Evolutionary conservation across 2,888 invertebrate genomes (phyloP), one percentile per base, ranked within the genome.

Genomic region (Pristionchus exspectatus): DNA sequence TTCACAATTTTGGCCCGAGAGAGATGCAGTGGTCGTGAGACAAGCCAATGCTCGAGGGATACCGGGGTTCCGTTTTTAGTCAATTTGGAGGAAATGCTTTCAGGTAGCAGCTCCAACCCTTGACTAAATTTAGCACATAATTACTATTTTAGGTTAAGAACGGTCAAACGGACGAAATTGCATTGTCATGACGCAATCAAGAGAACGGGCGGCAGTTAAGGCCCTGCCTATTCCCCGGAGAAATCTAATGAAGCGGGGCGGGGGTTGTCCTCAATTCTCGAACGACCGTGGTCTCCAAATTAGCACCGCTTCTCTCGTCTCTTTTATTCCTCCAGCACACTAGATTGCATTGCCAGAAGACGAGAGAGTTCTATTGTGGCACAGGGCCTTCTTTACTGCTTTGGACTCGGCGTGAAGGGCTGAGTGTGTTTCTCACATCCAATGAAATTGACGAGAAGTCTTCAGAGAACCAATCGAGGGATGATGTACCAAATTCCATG

Each of bases 241-340:
- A 74, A 74, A 74, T 74, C 74, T 74, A 74, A 74, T 74, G 74
- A 74, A 74, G 44, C 44, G 69, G 16, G 16, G 69, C 33, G 16
- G 7, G 69, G 63, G 74, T 74, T 74, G 74, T 74, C 74, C 74
- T 74, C 74, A 10, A 38, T 74, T 33, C 18, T 38, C 7, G 69
- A 33, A 33, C 38, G 38, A 38, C 2, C 33, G 72, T 27, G 27
- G 27, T 24, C 30, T 10, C 30, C 38, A 38, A 33, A 74, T 72
- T 74, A 74, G 74, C 74, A 21, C 74, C 33, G 21, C 16, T 9
- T 50, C n/a, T n/a, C n/a, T n/a, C 27, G 66, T 30, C 30, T 72
- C 14, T 63, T 63, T 14, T 30, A 72, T 30, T 72, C 24, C 24
- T 27, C 69, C 27, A 12, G 69, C 69, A 72, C 16, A 7, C 24